These are phyloP conservation scores for Lydus trimaculatus DNA, from an alignment of 2,888 invertebrate species.

Conservation along the genomic window DNA sequence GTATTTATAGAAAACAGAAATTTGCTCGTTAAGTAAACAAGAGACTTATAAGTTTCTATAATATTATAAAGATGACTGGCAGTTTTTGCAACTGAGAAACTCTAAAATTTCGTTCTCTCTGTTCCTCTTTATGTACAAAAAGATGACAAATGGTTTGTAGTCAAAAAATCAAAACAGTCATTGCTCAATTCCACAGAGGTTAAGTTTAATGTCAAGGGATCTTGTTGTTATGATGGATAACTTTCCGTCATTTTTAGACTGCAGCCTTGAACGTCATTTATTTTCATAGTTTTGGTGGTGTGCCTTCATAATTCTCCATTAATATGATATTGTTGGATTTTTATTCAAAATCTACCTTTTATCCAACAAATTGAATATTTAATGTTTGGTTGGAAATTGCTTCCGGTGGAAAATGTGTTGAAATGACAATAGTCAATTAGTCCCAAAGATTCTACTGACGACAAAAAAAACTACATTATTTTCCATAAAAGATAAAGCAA, in stretches of 20 bases:
- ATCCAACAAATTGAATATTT: background rate
- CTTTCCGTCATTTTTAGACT: constrained; percentile 37
- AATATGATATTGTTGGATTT: background rate
- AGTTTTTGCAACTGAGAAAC: constrained; percentile 18
- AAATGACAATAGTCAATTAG: background rate
- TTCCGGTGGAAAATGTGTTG: background rate
- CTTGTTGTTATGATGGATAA: constrained; percentile 42
- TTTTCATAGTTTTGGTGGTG: constrained; percentile 13
- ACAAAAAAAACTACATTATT: background rate
- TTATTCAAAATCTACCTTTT: background rate
- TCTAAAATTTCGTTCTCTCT: constrained; percentile 11
- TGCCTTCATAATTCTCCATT: constrained; percentile 17
- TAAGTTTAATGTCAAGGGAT: constrained; percentile 45
- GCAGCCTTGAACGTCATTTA: constrained; percentile 39
- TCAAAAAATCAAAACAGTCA: constrained; percentile 48
- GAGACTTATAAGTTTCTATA: constrained; percentile 14
- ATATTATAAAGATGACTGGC: constrained; percentile 29
- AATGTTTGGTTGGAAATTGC: background rate
- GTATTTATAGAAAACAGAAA: too few relatives aligned
- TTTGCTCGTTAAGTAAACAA: constrained; percentile 35
- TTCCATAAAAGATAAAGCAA: too few relatives aligned
- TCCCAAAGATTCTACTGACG: background rate
- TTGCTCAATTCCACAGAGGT: constrained; percentile 46
- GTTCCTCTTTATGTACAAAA: constrained; percentile 32
- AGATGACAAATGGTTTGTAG: constrained; percentile 48